phyloP scores from a whole-genome alignment of 2,797 vertebrate genomes.

The Siniperca undulata region DNA sequence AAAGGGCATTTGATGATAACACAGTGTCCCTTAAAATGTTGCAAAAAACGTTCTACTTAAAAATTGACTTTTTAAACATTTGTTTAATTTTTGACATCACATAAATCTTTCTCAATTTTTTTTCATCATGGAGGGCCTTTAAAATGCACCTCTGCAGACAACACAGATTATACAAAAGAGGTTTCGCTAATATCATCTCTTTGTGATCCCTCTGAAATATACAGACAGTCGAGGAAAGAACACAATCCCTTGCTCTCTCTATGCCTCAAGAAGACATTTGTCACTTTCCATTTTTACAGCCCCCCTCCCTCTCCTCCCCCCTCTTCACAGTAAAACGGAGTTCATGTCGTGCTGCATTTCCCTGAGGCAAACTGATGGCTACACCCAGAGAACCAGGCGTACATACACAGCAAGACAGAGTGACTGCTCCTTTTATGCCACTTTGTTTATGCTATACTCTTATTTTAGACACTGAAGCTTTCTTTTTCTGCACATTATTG shows the following conservation, averaged over 20 bases:
- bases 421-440: conserved; percentile 68
- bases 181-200: neutral
- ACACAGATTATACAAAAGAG: neutral
- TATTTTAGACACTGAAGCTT: conserved; percentile 28
- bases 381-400: conserved; percentile 50
- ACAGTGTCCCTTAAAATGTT: neutral
- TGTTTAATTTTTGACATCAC: neutral
- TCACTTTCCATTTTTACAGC: conserved; percentile 65
- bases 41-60: neutral
- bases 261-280: conserved; percentile 67
- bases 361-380: conserved; percentile 70
- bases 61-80: conserved; percentile 14
- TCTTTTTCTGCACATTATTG: conserved; percentile 17
- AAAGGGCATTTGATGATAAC: conserved; percentile 11
- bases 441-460: conserved; percentile 60
- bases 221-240: conserved; percentile 31
- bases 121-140: neutral
- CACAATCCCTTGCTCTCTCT: conserved; percentile 39
- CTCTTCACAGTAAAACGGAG: conserved; percentile 58
- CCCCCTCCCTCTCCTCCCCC: neutral
- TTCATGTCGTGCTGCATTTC: conserved; percentile 67
- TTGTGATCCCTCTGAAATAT: conserved; percentile 20
- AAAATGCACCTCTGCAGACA: neutral
- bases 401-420: conserved; percentile 58
- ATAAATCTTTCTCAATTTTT: neutral